Conservation (phyloP, 1,140 invertebrate genomes). For the Ceratitis capitata region DNA sequence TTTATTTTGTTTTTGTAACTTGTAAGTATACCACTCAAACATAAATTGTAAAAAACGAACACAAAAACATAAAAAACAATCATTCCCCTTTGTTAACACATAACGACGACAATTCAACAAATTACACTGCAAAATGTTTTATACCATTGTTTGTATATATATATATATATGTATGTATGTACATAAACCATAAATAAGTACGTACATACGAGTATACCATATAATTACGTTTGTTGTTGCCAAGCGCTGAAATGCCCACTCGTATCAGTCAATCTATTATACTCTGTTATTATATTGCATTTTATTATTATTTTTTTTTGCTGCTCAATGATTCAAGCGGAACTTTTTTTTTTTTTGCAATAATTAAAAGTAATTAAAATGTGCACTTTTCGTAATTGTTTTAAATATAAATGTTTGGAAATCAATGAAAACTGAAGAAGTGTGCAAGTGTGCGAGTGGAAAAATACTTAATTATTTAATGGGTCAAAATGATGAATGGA, state of each 20-base stretch:
- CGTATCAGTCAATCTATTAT: not conserved
- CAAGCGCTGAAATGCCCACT: not conserved
- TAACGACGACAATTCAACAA: too few relatives aligned
- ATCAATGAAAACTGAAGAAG: not conserved
- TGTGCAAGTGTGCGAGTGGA: not conserved
- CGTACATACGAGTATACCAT: too few relatives aligned
- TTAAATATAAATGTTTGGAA: not conserved
- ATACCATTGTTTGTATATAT: not conserved
- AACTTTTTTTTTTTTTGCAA: not conserved
- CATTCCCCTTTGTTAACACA: too few relatives aligned
- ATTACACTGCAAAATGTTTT: too few relatives aligned
- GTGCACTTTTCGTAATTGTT: not conserved
- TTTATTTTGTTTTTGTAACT: not conserved
- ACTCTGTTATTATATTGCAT: not conserved
- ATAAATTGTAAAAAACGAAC: not conserved
- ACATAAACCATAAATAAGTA: not conserved
- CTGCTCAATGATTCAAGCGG: not conserved
- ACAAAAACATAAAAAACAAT: not conserved
- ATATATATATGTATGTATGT: too few relatives aligned
- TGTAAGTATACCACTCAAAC: not conserved
- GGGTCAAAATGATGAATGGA: too few relatives aligned
- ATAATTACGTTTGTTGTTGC: not conserved
- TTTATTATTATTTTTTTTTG: not conserved
- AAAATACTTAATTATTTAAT: not conserved
- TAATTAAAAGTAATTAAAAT: slow-evolving; percentile 12